Conservation (phyloP, 2,888 invertebrate species). For the Xestia c-nigrum region DNA sequence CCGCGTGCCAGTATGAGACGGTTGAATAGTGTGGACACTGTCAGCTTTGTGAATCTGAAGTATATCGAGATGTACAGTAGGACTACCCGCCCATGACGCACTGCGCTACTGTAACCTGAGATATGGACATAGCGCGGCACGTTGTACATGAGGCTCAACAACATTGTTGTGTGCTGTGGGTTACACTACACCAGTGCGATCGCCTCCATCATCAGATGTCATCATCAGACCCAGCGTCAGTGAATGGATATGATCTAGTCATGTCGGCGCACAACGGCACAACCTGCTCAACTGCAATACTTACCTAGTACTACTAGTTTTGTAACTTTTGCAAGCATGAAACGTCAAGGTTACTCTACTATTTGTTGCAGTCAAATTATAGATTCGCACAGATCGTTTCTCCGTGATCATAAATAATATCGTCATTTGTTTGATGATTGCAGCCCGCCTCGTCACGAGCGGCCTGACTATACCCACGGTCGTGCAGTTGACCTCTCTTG, state of each 20-base stretch:
- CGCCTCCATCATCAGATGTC: neutral
- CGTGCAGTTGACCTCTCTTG: neutral
- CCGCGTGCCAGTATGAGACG: too few species aligned
- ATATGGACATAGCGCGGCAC: neutral
- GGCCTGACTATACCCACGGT: neutral
- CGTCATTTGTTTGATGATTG: neutral
- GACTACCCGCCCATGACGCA: neutral
- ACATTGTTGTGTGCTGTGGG: neutral
- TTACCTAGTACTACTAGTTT: neutral
- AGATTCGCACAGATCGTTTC: neutral
- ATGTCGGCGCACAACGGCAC: too few species aligned
- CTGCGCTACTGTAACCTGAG: neutral
- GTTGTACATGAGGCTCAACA: neutral
- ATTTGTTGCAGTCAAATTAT: neutral
- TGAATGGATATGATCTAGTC: too few species aligned
- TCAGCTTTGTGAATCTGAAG: neutral
- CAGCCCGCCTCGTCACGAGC: neutral
- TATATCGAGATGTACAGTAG: neutral
- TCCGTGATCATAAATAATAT: constrained; percentile 19
- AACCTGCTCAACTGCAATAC: too few species aligned
- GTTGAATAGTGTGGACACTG: neutral
- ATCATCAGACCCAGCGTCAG: neutral
- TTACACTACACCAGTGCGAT: neutral
- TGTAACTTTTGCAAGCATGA: neutral
- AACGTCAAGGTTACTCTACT: neutral